phyloP scores from a whole-genome alignment of 2,888 invertebrate genomes.

The Macaria liturata region DNA sequence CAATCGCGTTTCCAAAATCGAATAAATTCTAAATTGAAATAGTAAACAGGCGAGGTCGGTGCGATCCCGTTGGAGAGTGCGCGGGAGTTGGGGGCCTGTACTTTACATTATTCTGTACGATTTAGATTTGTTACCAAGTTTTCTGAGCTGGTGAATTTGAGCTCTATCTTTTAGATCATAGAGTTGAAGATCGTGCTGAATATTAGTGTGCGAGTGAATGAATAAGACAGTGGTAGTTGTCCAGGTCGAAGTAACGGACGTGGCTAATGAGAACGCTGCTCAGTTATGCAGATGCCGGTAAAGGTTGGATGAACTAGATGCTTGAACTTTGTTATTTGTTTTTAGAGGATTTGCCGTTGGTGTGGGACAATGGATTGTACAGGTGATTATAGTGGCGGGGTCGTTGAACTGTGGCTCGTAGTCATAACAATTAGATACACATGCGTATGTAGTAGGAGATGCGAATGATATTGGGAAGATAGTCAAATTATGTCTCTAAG shows the following conservation, averaged over 20 bases:
- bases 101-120: constrained; percentile 10
- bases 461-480: too few species aligned
- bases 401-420: constrained; percentile 7
- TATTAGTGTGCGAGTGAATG: too few species aligned
- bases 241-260: constrained; percentile 72
- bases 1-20: constrained; percentile 17
- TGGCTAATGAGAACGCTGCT: constrained; percentile 76
- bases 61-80: constrained; percentile 58
- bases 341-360: constrained; percentile 22
- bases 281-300: constrained; percentile 73
- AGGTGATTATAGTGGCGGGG: constrained; percentile 14
- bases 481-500: too few species aligned
- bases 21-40: constrained; percentile 48
- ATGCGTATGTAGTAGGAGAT: too few species aligned
- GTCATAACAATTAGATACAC: background rate
- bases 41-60: constrained; percentile 34
- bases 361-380: constrained; percentile 16
- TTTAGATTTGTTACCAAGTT: too few species aligned
- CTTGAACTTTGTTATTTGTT: constrained; percentile 36
- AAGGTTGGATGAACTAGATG: constrained; percentile 45
- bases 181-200: too few species aligned
- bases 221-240: too few species aligned
- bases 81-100: constrained; percentile 53
- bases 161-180: too few species aligned
- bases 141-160: too few species aligned